Conservation (phyloP, 2,797 vertebrate genomes). For the Thalassophryne amazonica region DNA sequence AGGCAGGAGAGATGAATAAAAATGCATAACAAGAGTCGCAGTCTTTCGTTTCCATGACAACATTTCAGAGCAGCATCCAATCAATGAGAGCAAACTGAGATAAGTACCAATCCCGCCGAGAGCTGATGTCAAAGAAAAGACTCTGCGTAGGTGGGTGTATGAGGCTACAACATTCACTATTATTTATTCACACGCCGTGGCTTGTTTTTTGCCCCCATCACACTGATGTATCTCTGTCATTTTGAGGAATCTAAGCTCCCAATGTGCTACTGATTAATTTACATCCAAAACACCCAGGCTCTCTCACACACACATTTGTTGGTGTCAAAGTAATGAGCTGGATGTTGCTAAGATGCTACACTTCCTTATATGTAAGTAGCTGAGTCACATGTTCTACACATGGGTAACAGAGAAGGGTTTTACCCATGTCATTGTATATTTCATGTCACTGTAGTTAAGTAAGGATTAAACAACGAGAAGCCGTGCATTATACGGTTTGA, state of each 20-base stretch:
- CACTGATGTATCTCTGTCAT: neutral
- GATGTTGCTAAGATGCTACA: no score
- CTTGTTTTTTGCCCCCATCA: conserved; percentile 12
- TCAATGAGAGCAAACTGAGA: conserved; percentile 39
- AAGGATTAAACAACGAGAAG: no score
- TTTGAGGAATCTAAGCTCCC: neutral
- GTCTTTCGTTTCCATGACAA: conserved; percentile 55
- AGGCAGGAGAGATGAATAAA: no score
- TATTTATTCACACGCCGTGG: conserved; percentile 3
- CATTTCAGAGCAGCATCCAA: conserved; percentile 28
- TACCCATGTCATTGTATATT: no score
- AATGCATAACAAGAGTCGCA: neutral
- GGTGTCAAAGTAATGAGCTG: conserved; percentile 7
- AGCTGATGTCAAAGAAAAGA: neutral
- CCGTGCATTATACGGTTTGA: no score
- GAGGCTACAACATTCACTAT: neutral
- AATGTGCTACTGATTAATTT: conserved; percentile 1
- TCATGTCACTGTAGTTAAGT: no score
- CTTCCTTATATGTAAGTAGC: no score
- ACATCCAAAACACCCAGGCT: neutral
- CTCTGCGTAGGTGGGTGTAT: neutral
- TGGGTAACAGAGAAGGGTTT: no score
- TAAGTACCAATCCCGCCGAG: conserved; percentile 31
- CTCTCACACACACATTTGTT: neutral
- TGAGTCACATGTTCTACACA: no score